Evolutionary conservation across 1,140 invertebrate genomes (phyloP).

Genomic region (Drosophila ironensis): DNA sequence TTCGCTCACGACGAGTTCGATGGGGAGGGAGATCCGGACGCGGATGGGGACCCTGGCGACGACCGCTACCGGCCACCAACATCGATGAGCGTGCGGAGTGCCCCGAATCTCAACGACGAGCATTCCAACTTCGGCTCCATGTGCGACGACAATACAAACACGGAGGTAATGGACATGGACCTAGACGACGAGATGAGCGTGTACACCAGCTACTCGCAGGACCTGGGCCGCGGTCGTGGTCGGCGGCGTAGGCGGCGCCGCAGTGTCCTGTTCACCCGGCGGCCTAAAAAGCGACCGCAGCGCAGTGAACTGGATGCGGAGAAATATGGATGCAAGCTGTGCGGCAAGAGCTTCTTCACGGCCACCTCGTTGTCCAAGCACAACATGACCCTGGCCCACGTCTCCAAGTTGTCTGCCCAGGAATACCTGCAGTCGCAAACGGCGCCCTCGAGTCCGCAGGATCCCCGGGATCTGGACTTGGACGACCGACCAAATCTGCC

Average conservation of each 20-base stretch:
- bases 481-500: neutral
- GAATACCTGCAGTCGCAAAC: constrained; percentile 82
- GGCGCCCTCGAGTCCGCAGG: constrained; percentile 43
- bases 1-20: constrained; percentile 77
- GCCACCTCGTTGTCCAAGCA: constrained; percentile 82
- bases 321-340: constrained; percentile 82
- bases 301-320: constrained; percentile 38
- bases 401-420: constrained; percentile 83
- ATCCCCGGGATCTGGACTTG: neutral
- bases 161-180: constrained; percentile 81
- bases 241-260: constrained; percentile 44
- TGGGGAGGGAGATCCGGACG: constrained; percentile 47
- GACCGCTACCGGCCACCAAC: constrained; percentile 65
- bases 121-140: constrained; percentile 68
- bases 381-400: constrained; percentile 83
- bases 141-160: constrained; percentile 78
- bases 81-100: constrained; percentile 79
- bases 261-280: constrained; percentile 66
- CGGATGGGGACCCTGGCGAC: constrained; percentile 34
- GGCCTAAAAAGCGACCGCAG: constrained; percentile 58
- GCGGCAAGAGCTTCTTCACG: constrained; percentile 82
- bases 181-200: constrained; percentile 80
- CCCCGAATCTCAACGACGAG: constrained; percentile 75
- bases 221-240: constrained; percentile 54
- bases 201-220: constrained; percentile 78